Evolutionary conservation across 1,140 invertebrate species (phyloP).

Genomic region (Bilobella aurantiaca): DNA sequence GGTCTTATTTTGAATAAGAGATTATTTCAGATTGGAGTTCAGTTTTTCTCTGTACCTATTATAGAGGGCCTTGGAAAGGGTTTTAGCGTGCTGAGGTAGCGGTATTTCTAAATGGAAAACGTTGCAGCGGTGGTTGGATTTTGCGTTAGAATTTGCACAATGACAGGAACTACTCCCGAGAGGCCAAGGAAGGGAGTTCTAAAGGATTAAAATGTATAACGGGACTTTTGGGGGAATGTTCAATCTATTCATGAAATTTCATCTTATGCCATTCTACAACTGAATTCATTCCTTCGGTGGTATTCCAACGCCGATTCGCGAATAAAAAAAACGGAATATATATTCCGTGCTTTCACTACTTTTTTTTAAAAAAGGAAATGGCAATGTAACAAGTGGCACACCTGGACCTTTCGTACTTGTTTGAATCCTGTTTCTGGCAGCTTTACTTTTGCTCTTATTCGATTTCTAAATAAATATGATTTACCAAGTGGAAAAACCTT

Average conservation of each 20-base stretch:
- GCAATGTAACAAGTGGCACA: no score
- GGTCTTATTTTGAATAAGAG: background rate
- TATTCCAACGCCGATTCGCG: no score
- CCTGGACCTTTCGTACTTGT: no score
- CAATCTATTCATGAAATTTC: slow-evolving; percentile 8
- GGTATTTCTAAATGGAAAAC: no score
- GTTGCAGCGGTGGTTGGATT: background rate
- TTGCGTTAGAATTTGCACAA: background rate
- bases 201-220: slow-evolving; percentile 7
- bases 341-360: no score
- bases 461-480: no score
- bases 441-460: no score
- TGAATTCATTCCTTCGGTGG: background rate
- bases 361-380: background rate
- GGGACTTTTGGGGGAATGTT: background rate
- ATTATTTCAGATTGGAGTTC: background rate
- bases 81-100: no score
- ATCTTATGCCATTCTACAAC: background rate
- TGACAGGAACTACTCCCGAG: background rate
- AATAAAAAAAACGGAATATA: no score
- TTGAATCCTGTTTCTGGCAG: no score
- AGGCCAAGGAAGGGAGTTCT: background rate
- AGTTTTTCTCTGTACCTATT: no score
- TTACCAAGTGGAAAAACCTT: no score
- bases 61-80: background rate